phyloP scores from a whole-genome alignment of 2,113 vertebrate species.

The Variabilichromis moorii region DNA sequence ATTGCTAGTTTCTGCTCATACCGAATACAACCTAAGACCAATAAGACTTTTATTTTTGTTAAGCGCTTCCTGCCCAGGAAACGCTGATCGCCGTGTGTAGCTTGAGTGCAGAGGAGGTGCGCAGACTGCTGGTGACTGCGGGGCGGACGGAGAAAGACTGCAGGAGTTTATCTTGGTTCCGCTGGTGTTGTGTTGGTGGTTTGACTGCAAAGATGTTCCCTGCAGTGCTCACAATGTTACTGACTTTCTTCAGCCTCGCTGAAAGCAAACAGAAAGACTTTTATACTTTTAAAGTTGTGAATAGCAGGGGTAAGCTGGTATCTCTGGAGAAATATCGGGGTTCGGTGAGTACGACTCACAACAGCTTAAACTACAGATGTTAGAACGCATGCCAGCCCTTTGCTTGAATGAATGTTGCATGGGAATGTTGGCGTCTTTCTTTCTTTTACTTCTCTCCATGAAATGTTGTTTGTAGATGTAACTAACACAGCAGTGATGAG shows the following conservation, averaged over 20 bases:
- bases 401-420: background rate
- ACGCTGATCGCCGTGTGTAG: background rate
- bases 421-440: background rate
- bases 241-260: constrained; percentile 55
- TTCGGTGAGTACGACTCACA: constrained; percentile 78
- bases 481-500: background rate
- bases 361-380: background rate
- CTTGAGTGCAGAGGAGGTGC: background rate
- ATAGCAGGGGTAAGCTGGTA: constrained; percentile 91
- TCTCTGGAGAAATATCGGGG: constrained; percentile 96
- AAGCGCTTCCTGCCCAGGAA: background rate
- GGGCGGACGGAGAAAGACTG: background rate
- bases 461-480: background rate
- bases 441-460: background rate
- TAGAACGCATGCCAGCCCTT: background rate
- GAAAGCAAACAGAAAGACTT: constrained; percentile 81
- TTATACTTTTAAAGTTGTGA: constrained; percentile 89
- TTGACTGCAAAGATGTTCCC: constrained; percentile 59
- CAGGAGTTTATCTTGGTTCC: background rate
- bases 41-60: constrained; percentile 3
- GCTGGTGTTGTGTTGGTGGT: background rate
- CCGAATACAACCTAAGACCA: background rate
- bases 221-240: constrained; percentile 49
- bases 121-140: background rate
- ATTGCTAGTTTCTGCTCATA: background rate